Conservation (phyloP, 1,140 invertebrate genomes). For the Tenebrio molitor region DNA sequence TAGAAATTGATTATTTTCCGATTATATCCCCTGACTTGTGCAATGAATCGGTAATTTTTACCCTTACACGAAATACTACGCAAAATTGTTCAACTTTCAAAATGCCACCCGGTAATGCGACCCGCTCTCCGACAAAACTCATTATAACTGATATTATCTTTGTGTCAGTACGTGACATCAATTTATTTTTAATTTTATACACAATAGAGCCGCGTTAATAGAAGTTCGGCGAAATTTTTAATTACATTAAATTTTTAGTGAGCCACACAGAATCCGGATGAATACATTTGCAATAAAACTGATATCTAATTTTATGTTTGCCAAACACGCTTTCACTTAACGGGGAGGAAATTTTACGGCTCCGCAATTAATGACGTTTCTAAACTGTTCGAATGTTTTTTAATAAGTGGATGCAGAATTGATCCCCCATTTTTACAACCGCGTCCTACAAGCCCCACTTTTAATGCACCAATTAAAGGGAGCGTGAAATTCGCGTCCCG, state of each 20-base stretch:
- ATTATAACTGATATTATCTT: slow-evolving; percentile 41
- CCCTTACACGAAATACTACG: not conserved
- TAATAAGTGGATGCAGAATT: slow-evolving; percentile 10
- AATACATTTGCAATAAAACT: slow-evolving; percentile 3
- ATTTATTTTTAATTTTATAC: slow-evolving; percentile 39
- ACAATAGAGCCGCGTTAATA: slow-evolving; percentile 23
- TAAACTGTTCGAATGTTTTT: not conserved
- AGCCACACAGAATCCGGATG: not conserved
- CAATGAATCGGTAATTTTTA: slow-evolving; percentile 13
- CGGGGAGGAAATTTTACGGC: not conserved
- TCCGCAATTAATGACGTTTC: not conserved
- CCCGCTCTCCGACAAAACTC: slow-evolving; percentile 11
- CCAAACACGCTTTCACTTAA: not conserved
- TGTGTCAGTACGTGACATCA: slow-evolving; percentile 36
- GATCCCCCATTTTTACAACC: slow-evolving; percentile 14
- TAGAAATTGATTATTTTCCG: slow-evolving; percentile 41
- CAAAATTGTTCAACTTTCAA: not conserved
- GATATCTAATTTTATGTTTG: not conserved
- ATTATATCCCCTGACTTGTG: slow-evolving; percentile 7
- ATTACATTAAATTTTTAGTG: slow-evolving; percentile 21
- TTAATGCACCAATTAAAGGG: slow-evolving; percentile 13
- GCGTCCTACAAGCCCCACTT: not conserved
- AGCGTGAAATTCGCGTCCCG: slow-evolving; percentile 3
- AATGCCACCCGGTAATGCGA: slow-evolving; percentile 20
- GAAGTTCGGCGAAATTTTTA: slow-evolving; percentile 15